Evolutionary conservation across 2,113 vertebrate species (phyloP).

Genomic region (Stercorarius parasiticus): DNA sequence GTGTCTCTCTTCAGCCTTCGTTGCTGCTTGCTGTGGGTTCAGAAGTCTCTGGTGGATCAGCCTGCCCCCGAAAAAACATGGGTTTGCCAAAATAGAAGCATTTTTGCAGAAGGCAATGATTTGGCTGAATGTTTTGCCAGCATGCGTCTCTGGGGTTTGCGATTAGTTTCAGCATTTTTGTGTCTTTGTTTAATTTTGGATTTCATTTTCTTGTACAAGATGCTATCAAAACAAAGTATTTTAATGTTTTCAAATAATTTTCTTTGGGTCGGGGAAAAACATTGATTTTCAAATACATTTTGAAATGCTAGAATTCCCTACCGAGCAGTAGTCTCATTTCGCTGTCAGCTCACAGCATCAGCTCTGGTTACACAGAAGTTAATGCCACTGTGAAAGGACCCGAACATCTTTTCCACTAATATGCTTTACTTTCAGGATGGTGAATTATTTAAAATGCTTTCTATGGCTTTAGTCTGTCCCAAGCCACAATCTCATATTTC

Average conservation of each 20-base stretch:
- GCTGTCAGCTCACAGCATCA: neutral
- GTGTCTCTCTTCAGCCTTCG: neutral
- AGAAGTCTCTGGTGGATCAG: slow-evolving; percentile 7
- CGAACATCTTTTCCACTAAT: neutral
- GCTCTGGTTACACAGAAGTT: neutral
- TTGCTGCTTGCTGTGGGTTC: neutral
- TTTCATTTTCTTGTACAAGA: neutral
- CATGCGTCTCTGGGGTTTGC: neutral
- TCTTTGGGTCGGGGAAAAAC: neutral
- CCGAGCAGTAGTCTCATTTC: neutral
- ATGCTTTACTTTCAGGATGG: neutral
- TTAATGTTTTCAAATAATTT: slow-evolving; percentile 13
- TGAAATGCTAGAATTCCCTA: neutral
- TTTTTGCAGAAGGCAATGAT: slow-evolving; percentile 24
- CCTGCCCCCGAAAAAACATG: neutral
- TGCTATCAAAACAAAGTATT: neutral
- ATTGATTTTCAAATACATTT: neutral
- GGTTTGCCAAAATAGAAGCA: slow-evolving; percentile 32
- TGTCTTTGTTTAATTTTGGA: slow-evolving; percentile 5
- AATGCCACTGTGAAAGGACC: neutral
- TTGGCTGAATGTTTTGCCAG: slow-evolving; percentile 21
- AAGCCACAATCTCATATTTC: neutral
- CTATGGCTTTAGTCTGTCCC: neutral
- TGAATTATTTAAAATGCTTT: slow-evolving; percentile 43
- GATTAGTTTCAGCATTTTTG: slow-evolving; percentile 23